Base-by-base conservation (phyloP, 2,888 invertebrate species). In the Euclidia mi region DNA sequence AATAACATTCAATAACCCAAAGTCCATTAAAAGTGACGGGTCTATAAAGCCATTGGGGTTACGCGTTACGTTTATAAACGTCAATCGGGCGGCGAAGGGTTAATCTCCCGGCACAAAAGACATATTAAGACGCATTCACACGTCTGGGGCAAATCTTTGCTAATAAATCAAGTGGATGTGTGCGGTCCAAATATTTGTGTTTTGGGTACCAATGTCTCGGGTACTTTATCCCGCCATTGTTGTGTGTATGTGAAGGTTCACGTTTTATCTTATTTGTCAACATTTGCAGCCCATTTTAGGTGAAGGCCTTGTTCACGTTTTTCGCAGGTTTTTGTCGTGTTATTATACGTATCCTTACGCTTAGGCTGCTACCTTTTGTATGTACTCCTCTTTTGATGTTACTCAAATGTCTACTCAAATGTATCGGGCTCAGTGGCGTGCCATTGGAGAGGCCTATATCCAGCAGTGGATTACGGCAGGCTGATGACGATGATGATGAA, bases 111-210 rank as follows among this genome's bases (percentile, higher is more conserved):
- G 47, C 62, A 61, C 71, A 53, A 59, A 58, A 71, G 74, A 72
- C 67, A 74, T 71, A 74, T 72, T 72, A 72, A 74, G 75, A 67
- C 67, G 62, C 56, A 64, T 72, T 64, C 74, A 74, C 61, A 73
- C 71, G 66, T 66, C 74, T 31, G 15, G 40, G 55, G 44, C 66
- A 66, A 73, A 70, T 66, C 66, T 73, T 73, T 42, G 60, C 56
- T 57, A 45, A 66, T 71, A 70, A 73, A 73, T 73, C 71, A 63
- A 62, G 50, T 38, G 46, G 37, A 50, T 55, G 50, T 64, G 55
- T 72, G 15, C 32, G 17, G 59, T 15, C 25, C 52, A 48, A 65
- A 65, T 53, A 43, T 61, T 70, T 65, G 25, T 11, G 38, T 37
- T 43, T 12, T 34, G n/a, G 34, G n/a, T 18, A 9, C 6, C 15